Evolutionary conservation across 2,797 vertebrate genomes (phyloP), one percentile per base, ranked within the genome.

Genomic region (Lepus townsendii): DNA sequence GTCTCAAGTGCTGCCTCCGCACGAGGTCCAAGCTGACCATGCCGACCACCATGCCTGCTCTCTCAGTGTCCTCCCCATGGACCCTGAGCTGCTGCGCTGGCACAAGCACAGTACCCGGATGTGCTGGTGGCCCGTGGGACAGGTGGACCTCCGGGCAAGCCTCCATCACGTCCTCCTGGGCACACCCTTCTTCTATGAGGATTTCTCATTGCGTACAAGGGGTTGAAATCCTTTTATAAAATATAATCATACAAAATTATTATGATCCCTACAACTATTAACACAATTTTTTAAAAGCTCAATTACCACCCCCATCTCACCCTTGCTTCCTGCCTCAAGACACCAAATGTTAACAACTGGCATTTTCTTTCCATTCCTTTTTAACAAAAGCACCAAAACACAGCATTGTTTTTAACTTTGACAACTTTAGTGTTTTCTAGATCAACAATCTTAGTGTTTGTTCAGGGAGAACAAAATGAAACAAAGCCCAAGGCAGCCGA

Each of bases 381-480:
- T 32, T 30, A 54, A 5, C 13, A 35, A 87, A 96, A 88, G 71
- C 77, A 84, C 20, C 26, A 90, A 50, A 68, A 88, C 62, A 42
- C 10, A 85, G 57, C 20, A 10, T 50, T 27, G 35, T 50, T 38
- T 86, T 90, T 60, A 89, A 91, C 57, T 71, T 54, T 87, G 26
- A 26, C 73, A 62, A 87, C 72, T 76, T 77, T 80, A 50, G 22
- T 5, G 30, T 88, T 83, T 92, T 80, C 66, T 66, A 72, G 69
- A 86, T 60, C 66, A 91, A 17, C 38, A 1, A 80, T 90, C 30
- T 72, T 72, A 62, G 2, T 57, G 60, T 66, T 19, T 79, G 72
- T 35, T 93, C 75, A 77, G 24, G 63, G 52, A 57, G 87, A 82
- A 93, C 30, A 92, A 88, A 93, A 84, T 57, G 24, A 83, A 91